Evolutionary conservation across 53 echinoderm and acorn worm genomes (phyloP), one percentile per base, ranked within the genome.

Genomic region (Temnopleurus reevesii): DNA sequence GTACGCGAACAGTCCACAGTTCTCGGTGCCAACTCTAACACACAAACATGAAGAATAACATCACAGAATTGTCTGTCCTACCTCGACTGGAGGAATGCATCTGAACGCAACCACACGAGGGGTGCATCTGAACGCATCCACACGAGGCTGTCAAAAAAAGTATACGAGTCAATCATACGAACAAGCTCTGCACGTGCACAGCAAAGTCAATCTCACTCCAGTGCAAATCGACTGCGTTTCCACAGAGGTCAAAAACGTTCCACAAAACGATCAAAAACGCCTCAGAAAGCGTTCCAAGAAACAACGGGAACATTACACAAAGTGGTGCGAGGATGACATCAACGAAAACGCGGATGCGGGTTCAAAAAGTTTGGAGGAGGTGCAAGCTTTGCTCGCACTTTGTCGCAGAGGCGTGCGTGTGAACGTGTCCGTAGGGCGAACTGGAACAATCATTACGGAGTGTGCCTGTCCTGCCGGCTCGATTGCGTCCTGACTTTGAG

Each of bases 401-500:
- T 46, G 79, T 49, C 79, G 46, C 79, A 79, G 49, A 46, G 79
- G 49, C 28, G 79, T 79, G 79, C 15, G 53, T 51, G 53, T 15
- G n/a, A n/a, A n/a, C n/a, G 41, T 41, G 41, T n/a, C 4, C n/a
- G 28, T 3, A 7, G 7, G 30, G 1, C 4, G 79, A 46, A 26
- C 26, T 7, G 12, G 79, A 10, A 46, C 29, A 47, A 30, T 15
- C 79, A 79, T 79, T 66, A 87, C 0, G 88, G 88, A 31, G 88
- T 66, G 30, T 65, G 65, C 19, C 88, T 53, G 15, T 87, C 88
- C 27, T 65, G 88, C 46, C 88, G 88, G 58, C 46, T 58, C 27
- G 90, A 84, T 64, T 91, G 94, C 89, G 84, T 92, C 55, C 95
- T 92, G 55, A 95, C 92, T 65, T 80, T 93, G 6, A 89, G 84